These are phyloP conservation scores for Orthosia cruda DNA, from an alignment of 2,888 invertebrate species.

Conservation along the genomic window DNA sequence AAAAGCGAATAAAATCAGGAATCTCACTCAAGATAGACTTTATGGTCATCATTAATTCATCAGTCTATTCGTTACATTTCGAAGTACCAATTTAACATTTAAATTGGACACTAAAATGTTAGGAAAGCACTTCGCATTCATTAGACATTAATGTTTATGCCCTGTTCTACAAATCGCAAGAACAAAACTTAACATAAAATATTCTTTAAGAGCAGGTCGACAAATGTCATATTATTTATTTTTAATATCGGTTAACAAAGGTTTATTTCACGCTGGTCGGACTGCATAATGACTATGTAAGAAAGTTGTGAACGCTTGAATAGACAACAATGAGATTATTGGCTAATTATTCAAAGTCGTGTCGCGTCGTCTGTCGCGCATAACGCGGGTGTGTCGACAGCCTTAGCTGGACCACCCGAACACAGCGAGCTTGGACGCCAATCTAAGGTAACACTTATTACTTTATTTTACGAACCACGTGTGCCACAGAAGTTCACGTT, in stretches of 20 bases:
- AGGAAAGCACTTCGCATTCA: slow-evolving; percentile 51
- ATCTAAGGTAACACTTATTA: slow-evolving; percentile 74
- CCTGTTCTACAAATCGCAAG: slow-evolving; percentile 60
- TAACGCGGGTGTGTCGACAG: slow-evolving; percentile 61
- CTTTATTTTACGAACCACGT: slow-evolving; percentile 71
- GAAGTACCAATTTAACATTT: slow-evolving; percentile 55
- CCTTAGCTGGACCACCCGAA: slow-evolving; percentile 72
- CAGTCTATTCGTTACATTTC: slow-evolving; percentile 44
- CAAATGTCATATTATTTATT: slow-evolving; percentile 57
- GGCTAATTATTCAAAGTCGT: slow-evolving; percentile 73
- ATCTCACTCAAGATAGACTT: slow-evolving; percentile 37
- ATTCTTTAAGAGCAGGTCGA: slow-evolving; percentile 47
- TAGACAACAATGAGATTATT: slow-evolving; percentile 73
- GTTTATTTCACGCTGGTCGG: slow-evolving; percentile 57
- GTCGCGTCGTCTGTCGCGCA: slow-evolving; percentile 65
- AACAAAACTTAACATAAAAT: slow-evolving; percentile 58
- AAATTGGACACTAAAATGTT: slow-evolving; percentile 58
- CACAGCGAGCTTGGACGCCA: slow-evolving; percentile 57
- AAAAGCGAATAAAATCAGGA: slow-evolving; percentile 30
- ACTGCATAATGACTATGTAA: slow-evolving; percentile 68
- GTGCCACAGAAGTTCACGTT: slow-evolving; percentile 54
- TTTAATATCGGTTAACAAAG: slow-evolving; percentile 66
- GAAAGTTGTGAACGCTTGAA: slow-evolving; percentile 69
- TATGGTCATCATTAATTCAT: slow-evolving; percentile 48
- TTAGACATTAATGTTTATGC: slow-evolving; percentile 53